These are phyloP conservation scores for Automeris io DNA, from an alignment of 2,888 invertebrate genomes.

Conservation along the genomic window DNA sequence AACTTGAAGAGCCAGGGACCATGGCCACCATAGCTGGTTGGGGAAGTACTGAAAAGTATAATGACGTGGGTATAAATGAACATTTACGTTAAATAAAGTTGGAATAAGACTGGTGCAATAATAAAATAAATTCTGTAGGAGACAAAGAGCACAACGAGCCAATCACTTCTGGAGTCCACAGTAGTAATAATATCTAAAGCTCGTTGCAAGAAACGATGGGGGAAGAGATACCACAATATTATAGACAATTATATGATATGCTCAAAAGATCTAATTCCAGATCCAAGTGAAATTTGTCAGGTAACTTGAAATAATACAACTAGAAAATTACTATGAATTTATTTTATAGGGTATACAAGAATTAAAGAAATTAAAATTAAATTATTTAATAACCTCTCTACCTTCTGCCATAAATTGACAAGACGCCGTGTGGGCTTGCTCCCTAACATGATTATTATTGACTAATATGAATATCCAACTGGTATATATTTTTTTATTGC, in stretches of 20 bases:
- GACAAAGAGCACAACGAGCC: slow-evolving; percentile 9
- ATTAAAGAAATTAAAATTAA: no score
- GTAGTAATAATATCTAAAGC: slow-evolving; percentile 32
- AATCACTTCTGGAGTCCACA: slow-evolving; percentile 28
- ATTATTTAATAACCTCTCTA: no score
- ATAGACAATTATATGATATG: slow-evolving; percentile 58
- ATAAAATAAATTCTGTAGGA: not conserved
- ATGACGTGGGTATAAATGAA: slow-evolving; percentile 27
- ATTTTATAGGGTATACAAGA: no score
- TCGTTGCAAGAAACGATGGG: slow-evolving; percentile 43
- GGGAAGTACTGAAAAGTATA: slow-evolving; percentile 38
- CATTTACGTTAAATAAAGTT: not conserved
- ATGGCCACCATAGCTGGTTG: slow-evolving; percentile 36
- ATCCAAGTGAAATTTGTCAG: slow-evolving; percentile 38
- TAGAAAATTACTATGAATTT: not conserved
- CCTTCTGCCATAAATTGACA: no score
- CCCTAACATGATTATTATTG: no score
- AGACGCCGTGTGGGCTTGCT: no score
- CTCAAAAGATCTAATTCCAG: slow-evolving; percentile 33
- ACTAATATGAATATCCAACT: no score
- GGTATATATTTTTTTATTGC: no score
- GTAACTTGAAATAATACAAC: slow-evolving; percentile 16
- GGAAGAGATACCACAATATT: slow-evolving; percentile 40
- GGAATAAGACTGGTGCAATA: not conserved
- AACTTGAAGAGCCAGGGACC: slow-evolving; percentile 31